phyloP scores from a whole-genome alignment of 2,888 invertebrate genomes.

The Drosophila nr. fundita region DNA sequence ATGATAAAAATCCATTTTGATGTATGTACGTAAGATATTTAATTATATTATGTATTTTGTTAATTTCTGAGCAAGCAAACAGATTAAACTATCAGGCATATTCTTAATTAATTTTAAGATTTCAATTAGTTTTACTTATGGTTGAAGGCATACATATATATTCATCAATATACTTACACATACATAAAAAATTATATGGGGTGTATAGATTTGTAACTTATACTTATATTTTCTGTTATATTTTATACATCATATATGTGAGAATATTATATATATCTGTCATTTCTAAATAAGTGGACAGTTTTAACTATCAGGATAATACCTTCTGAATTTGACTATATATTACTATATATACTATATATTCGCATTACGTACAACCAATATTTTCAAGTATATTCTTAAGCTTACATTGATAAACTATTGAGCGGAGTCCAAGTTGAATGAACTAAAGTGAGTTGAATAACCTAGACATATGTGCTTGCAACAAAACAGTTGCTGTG shows the following conservation, averaged over 20 bases:
- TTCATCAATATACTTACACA: not conserved
- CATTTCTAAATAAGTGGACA: not conserved
- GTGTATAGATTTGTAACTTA: not conserved
- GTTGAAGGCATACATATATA: not conserved
- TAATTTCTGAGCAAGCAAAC: not conserved
- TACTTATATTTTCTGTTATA: not conserved
- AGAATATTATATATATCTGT: not conserved
- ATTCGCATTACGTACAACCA: not conserved
- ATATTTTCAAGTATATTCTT: not conserved
- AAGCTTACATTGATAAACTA: slow-evolving; percentile 6
- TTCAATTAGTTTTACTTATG: not conserved
- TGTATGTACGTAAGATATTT: too few species aligned
- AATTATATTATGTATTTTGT: too few species aligned
- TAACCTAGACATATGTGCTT: slow-evolving; percentile 21
- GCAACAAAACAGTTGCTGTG: slow-evolving; percentile 8
- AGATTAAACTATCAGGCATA: not conserved
- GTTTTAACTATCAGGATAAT: not conserved
- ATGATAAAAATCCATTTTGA: not conserved
- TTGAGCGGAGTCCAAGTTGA: slow-evolving; percentile 34
- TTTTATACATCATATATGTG: not conserved
- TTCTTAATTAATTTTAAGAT: not conserved
- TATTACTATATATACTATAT: too few species aligned
- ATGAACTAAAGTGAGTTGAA: slow-evolving; percentile 44
- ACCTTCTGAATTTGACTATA: not conserved
- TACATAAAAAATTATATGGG: not conserved